Conservation (phyloP, 1,140 invertebrate genomes). For the Ostrea denselamellosa region DNA sequence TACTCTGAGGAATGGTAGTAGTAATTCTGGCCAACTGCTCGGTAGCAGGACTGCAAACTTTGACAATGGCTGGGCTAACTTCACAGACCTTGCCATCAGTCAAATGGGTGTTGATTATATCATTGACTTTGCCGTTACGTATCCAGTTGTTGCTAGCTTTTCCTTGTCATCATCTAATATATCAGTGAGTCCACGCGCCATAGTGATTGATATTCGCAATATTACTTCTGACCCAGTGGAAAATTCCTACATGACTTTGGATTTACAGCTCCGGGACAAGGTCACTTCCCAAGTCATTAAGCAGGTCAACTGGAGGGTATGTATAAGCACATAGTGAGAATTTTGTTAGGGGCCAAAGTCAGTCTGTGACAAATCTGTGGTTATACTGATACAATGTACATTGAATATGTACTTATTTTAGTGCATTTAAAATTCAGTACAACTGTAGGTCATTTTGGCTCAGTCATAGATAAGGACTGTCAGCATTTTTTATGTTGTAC, state of each 20-base stretch:
- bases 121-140: conserved; percentile 63
- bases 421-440: no score
- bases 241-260: conserved; percentile 51
- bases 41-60: conserved; percentile 60
- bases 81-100: conserved; percentile 62
- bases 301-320: conserved; percentile 11
- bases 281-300: conserved; percentile 51
- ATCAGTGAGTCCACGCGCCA: conserved; percentile 39
- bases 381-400: no score
- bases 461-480: no score
- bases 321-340: neutral
- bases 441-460: no score
- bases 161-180: conserved; percentile 49
- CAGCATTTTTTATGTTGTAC: no score
- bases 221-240: conserved; percentile 42
- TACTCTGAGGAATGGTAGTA: conserved; percentile 49
- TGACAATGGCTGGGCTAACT: conserved; percentile 68
- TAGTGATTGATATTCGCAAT: conserved; percentile 47
- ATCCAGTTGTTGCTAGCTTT: conserved; percentile 62
- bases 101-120: conserved; percentile 61
- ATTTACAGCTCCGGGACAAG: conserved; percentile 58
- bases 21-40: conserved; percentile 49
- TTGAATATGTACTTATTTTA: no score
- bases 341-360: no score
- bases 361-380: no score